A percentile compares a stretch with the other conserved stretches of the same genome.
Conservation (phyloP, 2,888 invertebrate species). For the Ophioninae sp. region DNA sequence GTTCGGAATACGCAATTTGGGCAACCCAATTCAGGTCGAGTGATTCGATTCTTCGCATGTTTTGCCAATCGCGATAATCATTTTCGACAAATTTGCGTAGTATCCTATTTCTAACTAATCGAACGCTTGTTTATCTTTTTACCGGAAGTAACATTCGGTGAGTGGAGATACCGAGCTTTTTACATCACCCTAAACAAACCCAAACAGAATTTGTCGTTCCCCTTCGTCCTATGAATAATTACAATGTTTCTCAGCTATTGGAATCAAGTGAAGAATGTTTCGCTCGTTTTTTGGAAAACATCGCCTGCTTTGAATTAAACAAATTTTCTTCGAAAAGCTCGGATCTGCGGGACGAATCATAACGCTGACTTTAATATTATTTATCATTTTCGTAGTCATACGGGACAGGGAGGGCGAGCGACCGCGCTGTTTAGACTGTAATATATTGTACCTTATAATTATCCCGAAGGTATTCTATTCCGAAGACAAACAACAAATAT, state of each 20-base stretch:
- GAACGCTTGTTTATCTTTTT: not conserved
- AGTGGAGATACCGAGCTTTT: not conserved
- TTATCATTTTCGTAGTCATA: conserved; percentile 40
- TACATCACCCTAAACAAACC: not conserved
- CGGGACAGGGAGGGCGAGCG: not conserved
- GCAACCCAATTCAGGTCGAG: not conserved
- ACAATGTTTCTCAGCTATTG: not conserved
- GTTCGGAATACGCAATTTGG: conserved; percentile 26
- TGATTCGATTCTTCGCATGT: conserved; percentile 23
- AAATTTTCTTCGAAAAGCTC: not conserved
- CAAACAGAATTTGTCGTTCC: not conserved
- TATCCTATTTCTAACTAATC: not conserved
- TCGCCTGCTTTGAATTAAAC: not conserved
- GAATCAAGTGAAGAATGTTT: not conserved
- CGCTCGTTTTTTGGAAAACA: not conserved
- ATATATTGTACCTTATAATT: conserved; percentile 66
- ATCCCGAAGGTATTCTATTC: conserved; percentile 52
- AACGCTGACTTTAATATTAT: conserved; percentile 19
- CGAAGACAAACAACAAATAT: conserved; percentile 50
- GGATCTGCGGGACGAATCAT: conserved; percentile 44
- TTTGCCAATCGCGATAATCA: not conserved
- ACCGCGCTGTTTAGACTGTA: conserved; percentile 57
- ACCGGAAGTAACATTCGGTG: not conserved
- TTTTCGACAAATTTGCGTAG: not conserved
- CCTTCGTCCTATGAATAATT: not conserved